Evolutionary conservation across 2,888 invertebrate genomes (phyloP), one percentile per base, ranked within the genome.

Genomic region (Drosophila nigritarsus): DNA sequence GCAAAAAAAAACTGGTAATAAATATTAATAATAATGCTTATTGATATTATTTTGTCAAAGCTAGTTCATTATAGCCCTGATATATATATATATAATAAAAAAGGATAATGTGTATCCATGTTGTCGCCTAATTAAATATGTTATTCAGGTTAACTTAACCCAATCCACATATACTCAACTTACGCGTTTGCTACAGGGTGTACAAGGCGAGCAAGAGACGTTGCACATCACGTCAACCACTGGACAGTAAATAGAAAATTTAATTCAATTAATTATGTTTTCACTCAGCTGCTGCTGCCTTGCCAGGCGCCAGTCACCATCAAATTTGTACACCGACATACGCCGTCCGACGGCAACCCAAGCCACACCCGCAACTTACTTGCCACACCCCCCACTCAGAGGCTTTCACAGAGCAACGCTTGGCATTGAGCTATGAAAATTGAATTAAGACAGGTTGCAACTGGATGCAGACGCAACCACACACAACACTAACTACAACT

Each of bases 231-330:
- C 65, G 69, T 83, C 69, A 60, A 63, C 54, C n/a, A 50, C 54
- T 50, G 61, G 45, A 8, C 65, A 66, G 68, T 71, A 89, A 89
- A 89, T 89, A 84, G 90, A 90, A 90, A 87, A 80, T 87, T 72
- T 90, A 87, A 87, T 90, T 84, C 62, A 90, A 87, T 90, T 90
- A 87, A 87, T 87, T 87, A 90, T 70, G 76, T 75, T 88, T 85
- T 85, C 90, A 88, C 88, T 89, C 87, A 85, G 79, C 72, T 67
- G 56, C 64, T 64, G 65, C 62, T 53, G 63, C 20, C 54, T 45
- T 30, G 20, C 61, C 61, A 11, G 7, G 49, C 55, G 32, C 20
- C n/a, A 45, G 32, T 18, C 55, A 45, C 32, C 9, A 32, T n/a
- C 42, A 45, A 48, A 54, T 32, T 18, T 38, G 11, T 42, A 29